Percentiles rank a stretch among this genome's conserved stretches.
Conservation (phyloP, 2,113 vertebrate species). For the Brienomyrus longianalis region DNA sequence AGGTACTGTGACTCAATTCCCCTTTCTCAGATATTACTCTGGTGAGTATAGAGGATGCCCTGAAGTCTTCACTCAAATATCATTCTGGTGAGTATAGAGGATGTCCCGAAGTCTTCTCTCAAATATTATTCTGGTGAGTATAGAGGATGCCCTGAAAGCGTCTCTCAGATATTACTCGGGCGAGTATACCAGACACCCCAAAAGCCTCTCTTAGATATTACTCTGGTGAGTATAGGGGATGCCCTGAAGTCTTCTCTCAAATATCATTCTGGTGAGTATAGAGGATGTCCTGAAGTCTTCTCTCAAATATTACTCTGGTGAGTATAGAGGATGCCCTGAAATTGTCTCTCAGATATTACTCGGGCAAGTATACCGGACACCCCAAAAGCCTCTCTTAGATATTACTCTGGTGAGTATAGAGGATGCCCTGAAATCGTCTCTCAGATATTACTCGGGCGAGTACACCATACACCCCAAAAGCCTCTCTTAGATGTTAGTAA, state of each 20-base stretch:
- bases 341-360: not conserved
- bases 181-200: too few relatives aligned
- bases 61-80: not conserved
- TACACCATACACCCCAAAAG: too few relatives aligned
- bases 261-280: too few relatives aligned
- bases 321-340: not conserved
- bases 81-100: too few relatives aligned
- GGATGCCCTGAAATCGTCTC: not conserved
- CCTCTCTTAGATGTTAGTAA: not conserved
- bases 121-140: not conserved
- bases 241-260: too few relatives aligned
- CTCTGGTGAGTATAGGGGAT: not conserved
- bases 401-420: not conserved
- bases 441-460: too few relatives aligned
- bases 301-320: not conserved
- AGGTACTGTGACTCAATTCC: not conserved
- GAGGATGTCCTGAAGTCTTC: too few relatives aligned
- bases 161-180: not conserved
- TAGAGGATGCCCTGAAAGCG: not conserved
- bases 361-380: too few relatives aligned
- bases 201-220: too few relatives aligned
- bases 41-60: not conserved
- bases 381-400: too few relatives aligned
- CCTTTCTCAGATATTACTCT: not conserved
- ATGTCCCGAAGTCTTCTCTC: not conserved